These are phyloP conservation scores for Theonella swinhoei DNA, from an alignment of 37 sponge, comb jelly and placozoan species.

Conservation along the genomic window DNA sequence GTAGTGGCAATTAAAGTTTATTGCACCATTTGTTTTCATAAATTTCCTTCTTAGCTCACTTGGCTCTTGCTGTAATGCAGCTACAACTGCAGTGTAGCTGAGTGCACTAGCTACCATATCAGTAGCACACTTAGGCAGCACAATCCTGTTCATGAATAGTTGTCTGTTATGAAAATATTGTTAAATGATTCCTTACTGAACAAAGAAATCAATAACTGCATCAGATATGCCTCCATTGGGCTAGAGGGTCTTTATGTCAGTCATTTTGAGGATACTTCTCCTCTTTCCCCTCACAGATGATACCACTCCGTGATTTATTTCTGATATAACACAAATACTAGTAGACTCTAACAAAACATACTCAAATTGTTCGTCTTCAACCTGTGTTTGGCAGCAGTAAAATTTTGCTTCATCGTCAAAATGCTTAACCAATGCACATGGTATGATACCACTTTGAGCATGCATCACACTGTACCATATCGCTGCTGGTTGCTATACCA, in stretches of 20 bases:
- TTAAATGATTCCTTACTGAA: not conserved
- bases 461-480: not conserved
- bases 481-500: not conserved
- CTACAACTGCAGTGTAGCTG: not conserved
- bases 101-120: not conserved
- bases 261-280: not conserved
- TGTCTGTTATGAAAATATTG: not conserved
- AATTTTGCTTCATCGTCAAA: not conserved
- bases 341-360: not conserved
- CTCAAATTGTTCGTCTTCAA: not conserved
- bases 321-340: not conserved
- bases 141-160: not conserved
- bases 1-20: not conserved
- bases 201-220: constrained; percentile 22
- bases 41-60: not conserved
- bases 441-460: not conserved
- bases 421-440: not conserved
- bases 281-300: not conserved
- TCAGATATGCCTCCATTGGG: not conserved
- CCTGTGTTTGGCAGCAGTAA: not conserved
- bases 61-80: not conserved
- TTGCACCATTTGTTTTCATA: not conserved
- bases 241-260: not conserved
- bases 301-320: not conserved
- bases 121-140: not conserved